Evolutionary conservation across 2,797 vertebrate species (phyloP).

Genomic region (Enoplosus armatus): DNA sequence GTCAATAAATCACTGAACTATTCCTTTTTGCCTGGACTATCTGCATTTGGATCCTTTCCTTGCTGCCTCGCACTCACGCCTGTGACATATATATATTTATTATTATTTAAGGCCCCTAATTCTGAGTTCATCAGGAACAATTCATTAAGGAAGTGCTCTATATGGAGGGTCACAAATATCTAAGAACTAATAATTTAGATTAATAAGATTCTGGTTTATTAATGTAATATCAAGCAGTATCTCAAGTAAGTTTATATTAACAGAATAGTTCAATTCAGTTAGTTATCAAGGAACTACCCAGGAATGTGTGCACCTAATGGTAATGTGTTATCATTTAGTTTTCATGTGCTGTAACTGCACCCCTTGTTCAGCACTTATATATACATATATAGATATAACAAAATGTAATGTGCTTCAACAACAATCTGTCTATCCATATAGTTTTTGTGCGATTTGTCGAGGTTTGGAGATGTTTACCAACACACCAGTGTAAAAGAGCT

Average conservation of each 20-base stretch:
- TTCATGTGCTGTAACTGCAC: not conserved
- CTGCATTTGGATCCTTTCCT: too few species aligned
- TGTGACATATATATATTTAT: too few species aligned
- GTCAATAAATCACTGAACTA: too few species aligned
- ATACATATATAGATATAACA: too few species aligned
- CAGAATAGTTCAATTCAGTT: not conserved
- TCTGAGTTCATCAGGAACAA: not conserved
- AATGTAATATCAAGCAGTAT: not conserved
- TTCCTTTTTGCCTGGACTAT: too few species aligned
- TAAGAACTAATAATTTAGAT: not conserved
- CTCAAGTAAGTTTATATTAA: not conserved
- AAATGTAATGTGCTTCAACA: not conserved
- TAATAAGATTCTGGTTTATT: not conserved
- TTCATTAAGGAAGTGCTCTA: not conserved
- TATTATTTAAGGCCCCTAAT: not conserved
- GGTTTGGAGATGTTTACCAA: not conserved
- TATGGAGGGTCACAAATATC: not conserved
- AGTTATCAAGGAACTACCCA: not conserved
- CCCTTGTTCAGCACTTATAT: not conserved
- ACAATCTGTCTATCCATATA: not conserved
- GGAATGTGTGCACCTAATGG: not conserved
- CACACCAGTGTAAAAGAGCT: not conserved
- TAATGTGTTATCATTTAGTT: not conserved
- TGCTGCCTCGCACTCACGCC: too few species aligned
- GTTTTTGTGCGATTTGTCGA: not conserved